These are phyloP conservation scores for Willowsia nigromaculata DNA, from an alignment of 2,888 invertebrate species.

Conservation along the genomic window DNA sequence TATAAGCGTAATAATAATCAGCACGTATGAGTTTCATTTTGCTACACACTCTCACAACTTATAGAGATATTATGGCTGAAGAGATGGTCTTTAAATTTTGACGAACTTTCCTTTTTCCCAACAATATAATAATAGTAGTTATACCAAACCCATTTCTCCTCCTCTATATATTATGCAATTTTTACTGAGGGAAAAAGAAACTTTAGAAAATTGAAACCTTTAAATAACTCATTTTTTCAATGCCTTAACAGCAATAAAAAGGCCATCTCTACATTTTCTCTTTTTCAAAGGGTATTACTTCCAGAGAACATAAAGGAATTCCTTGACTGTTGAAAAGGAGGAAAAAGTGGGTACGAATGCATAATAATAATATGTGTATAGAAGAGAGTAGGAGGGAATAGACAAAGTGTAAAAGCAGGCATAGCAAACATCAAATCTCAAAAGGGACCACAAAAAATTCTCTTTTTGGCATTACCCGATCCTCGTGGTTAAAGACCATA, in stretches of 20 bases:
- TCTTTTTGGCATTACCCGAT: not conserved
- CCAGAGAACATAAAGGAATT: not conserved
- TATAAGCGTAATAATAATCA: constrained; percentile 3
- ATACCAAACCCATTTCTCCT: not conserved
- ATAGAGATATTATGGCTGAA: not conserved
- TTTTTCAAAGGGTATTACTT: constrained; percentile 5
- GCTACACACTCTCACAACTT: not conserved
- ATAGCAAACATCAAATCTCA: constrained; percentile 32
- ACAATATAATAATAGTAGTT: not conserved
- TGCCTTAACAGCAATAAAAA: constrained; percentile 50
- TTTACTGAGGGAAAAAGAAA: constrained; percentile 11
- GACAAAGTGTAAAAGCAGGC: not conserved
- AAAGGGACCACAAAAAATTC: constrained; percentile 1
- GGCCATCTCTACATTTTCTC: constrained; percentile 30
- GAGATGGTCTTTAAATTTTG: not conserved
- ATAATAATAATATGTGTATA: not conserved
- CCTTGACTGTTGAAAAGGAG: not conserved
- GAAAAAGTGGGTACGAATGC: not conserved
- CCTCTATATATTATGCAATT: not conserved
- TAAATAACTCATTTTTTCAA: constrained; percentile 58
- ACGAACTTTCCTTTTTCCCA: constrained; percentile 6
- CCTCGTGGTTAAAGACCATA: constrained; percentile 41
- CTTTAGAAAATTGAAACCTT: constrained; percentile 57
- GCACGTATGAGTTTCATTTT: constrained; percentile 21
- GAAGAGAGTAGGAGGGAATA: not conserved